Base-by-base conservation (phyloP, 2,113 vertebrate species). In the Otis tarda region DNA sequence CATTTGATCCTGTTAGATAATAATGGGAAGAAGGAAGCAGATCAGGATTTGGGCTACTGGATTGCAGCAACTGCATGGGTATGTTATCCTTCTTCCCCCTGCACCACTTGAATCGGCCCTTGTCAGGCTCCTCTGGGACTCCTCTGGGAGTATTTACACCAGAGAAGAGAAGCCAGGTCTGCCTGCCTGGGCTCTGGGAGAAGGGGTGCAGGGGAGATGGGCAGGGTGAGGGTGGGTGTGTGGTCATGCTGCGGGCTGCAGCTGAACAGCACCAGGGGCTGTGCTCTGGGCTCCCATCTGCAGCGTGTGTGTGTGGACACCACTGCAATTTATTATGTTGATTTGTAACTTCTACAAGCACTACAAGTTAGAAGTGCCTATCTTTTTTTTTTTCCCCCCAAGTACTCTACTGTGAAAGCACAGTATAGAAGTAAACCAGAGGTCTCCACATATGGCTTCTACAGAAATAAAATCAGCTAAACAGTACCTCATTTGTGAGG, bases 231-330 rank as follows among this genome's bases (percentile, higher is more conserved):
- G 7, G 9, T 52, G 19, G 31, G 23, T 0, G 1, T 57, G 24
- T 0, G 6, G 28, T 22, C 0, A 1, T 30, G n/a, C 16, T 87
- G 28, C 2, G 1, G 30, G 45, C 5, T 47, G 41, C 49, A 84
- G 60, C 23, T 43, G 39, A 77, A 43, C 31, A 74, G 35, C 39
- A 56, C 20, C 11, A 33, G 68, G 47, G 56, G 33, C 59, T 74
- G 24, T 65, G 41, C 25, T 59, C 15, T 50, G 24, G 1, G 0
- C 35, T 75, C 20, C 43, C 0, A 0, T 9, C 47, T 27, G 39
- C 33, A 77, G 19, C 0, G 0, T 1, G 0, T 1, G 1, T 7
- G 2, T 37, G 24, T 52, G 17, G 79, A 35, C 19, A 43, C 14
- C 28, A 14, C 27, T 56, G 55, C 5, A 0, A 49, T 50, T 77